These are phyloP conservation scores for Whitmania pigra DNA, from an alignment of 1,140 invertebrate genomes.

Conservation along the genomic window DNA sequence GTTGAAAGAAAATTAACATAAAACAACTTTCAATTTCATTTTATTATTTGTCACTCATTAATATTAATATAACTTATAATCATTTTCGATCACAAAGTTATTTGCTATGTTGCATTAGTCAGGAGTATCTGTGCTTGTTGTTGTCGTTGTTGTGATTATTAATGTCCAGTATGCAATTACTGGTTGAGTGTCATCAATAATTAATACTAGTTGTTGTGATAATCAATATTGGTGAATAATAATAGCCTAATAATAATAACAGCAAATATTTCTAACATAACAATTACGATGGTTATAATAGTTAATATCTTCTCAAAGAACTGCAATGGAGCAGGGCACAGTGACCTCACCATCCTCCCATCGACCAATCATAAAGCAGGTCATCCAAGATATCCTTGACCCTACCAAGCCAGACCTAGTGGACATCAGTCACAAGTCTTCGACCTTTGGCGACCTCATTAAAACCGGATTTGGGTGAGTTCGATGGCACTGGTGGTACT, in stretches of 20 bases:
- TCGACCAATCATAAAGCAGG: conserved; percentile 34
- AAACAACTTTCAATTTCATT: too few species aligned
- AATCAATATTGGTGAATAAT: too few species aligned
- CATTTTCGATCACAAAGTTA: too few species aligned
- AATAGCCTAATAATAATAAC: too few species aligned
- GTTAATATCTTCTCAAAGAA: conserved; percentile 29
- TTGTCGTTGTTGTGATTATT: background rate
- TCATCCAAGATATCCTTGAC: conserved; percentile 38
- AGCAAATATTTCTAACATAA: too few species aligned
- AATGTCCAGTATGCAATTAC: background rate
- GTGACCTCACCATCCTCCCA: conserved; percentile 31
- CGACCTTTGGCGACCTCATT: conserved; percentile 39
- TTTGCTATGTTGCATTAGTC: too few species aligned
- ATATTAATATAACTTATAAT: too few species aligned
- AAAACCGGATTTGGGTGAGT: conserved; percentile 44
- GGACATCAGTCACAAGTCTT: conserved; percentile 40
- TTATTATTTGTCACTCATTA: background rate
- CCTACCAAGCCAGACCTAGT: conserved; percentile 34
- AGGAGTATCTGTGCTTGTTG: too few species aligned
- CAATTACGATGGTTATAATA: too few species aligned
- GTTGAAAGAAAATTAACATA: too few species aligned
- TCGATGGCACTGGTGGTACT: background rate
- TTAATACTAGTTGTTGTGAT: background rate
- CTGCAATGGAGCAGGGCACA: conserved; percentile 31
- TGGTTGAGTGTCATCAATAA: background rate